Conservation (phyloP, 1,140 invertebrate genomes). For the Oreohelix idahoensis region DNA sequence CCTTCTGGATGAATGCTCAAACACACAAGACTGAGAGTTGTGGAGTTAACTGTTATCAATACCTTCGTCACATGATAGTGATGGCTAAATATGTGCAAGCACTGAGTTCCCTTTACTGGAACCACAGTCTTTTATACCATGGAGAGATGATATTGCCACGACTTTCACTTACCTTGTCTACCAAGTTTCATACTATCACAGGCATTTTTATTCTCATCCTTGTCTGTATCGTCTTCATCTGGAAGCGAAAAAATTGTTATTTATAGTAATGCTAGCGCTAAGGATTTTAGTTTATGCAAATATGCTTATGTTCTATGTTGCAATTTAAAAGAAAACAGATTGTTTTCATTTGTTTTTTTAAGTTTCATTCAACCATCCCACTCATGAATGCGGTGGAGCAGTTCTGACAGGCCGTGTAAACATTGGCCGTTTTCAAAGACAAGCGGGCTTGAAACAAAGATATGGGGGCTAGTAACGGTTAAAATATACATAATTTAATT, state of each 20-base stretch:
- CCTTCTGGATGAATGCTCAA: too few relatives aligned
- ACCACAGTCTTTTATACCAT: too few relatives aligned
- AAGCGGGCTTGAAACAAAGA: background rate
- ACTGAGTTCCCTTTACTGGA: too few relatives aligned
- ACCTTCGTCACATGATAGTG: too few relatives aligned
- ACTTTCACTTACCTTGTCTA: constrained; percentile 16
- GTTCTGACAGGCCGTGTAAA: constrained; percentile 31
- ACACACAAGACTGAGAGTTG: too few relatives aligned
- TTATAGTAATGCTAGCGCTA: background rate
- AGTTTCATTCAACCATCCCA: constrained; percentile 13
- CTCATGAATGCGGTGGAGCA: background rate
- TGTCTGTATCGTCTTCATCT: constrained; percentile 51
- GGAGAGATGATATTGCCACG: too few relatives aligned
- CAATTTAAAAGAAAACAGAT: background rate
- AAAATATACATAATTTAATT: constrained; percentile 36
- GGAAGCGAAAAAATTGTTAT: constrained; percentile 16
- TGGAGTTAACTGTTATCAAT: too few relatives aligned
- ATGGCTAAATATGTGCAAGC: too few relatives aligned
- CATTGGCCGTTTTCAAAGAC: background rate
- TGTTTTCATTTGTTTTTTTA: background rate
- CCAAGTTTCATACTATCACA: constrained; percentile 69
- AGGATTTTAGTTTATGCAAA: background rate
- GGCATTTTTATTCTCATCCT: constrained; percentile 52
- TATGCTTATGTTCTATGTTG: background rate
- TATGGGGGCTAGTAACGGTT: background rate